A percentile compares a stretch with the other conserved stretches of the same genome.
phyloP scores from a whole-genome alignment of 2,113 vertebrate genomes.

The Mastomys coucha region DNA sequence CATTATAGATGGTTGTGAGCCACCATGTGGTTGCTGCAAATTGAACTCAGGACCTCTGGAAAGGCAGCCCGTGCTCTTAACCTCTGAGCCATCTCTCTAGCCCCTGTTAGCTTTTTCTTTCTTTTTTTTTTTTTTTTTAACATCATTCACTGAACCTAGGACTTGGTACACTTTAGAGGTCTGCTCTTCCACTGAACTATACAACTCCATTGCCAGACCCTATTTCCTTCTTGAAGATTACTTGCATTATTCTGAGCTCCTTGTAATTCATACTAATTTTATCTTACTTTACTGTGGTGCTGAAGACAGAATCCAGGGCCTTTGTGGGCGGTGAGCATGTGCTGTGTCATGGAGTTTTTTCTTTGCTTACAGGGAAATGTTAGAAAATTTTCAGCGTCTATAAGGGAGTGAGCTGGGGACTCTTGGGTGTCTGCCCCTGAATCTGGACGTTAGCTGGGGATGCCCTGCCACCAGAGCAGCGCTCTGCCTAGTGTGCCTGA shows the following conservation, averaged over 20 bases:
- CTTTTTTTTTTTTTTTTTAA: too few species aligned
- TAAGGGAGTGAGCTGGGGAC: neutral
- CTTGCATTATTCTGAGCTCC: neutral
- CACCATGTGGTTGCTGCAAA: too few species aligned
- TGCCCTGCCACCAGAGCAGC: neutral
- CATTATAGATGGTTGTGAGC: too few species aligned
- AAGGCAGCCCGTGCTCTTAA: too few species aligned
- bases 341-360: too few species aligned
- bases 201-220: too few species aligned
- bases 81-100: too few species aligned
- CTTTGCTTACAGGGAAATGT: neutral
- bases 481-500: too few species aligned
- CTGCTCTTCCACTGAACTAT: neutral
- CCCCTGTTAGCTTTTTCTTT: too few species aligned
- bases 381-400: neutral
- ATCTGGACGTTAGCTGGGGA: neutral
- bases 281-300: neutral
- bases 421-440: neutral
- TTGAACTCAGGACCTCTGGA: too few species aligned
- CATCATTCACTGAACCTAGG: too few species aligned
- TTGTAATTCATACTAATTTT: neutral
- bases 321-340: neutral
- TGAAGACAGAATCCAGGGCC: neutral
- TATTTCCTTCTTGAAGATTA: neutral
- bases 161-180: too few species aligned